Evolutionary conservation across 2,888 invertebrate species (phyloP), one percentile per base, ranked within the genome.

Genomic region (Falcaria lacertinaria): DNA sequence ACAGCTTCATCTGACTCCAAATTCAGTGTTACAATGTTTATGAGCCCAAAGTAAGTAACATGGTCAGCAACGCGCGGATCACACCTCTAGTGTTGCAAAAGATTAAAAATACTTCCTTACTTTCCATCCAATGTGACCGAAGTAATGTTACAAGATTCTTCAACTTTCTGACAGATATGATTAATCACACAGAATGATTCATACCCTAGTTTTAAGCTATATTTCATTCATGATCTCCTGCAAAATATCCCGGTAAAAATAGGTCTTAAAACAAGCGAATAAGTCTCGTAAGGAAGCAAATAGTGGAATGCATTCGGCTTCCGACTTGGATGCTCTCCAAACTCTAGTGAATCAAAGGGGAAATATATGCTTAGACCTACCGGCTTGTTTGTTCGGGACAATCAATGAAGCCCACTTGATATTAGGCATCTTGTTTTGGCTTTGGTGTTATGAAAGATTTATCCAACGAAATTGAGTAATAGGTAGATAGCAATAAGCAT

Each of bases 281-380:
- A 45, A 50, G 46, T 51, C 54, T 53, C 45, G 77, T 72, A 77
- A 76, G 77, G 76, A 75, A 75, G 71, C 65, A 73, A 74, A 75
- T 68, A 61, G 52, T 62, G 45, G 57, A 64, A 64, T 62, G 66
- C 58, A n/a, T 57, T 61, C 64, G 49, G 52, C 60, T 68, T 69
- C 68, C 72, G 54, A 36, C 41, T 75, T 78, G 77, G 75, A 76
- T 66, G 42, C 34, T 50, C 52, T 76, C 78, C 78, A 78, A 47
- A 37, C 47, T 46, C 42, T 39, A 59, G 47, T 60, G 69, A 74
- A 69, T 74, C 70, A 70, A 67, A 71, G 60, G 54, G 48, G 46
- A 57, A 64, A 66, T 72, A 68, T 74, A 70, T 74, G 65, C 61
- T 66, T 60, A 60, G 66, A 69, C 59, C 51, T 54, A 46, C 49